phyloP scores from a whole-genome alignment of 2,888 invertebrate species.

The Oegoconia quadripuncta region DNA sequence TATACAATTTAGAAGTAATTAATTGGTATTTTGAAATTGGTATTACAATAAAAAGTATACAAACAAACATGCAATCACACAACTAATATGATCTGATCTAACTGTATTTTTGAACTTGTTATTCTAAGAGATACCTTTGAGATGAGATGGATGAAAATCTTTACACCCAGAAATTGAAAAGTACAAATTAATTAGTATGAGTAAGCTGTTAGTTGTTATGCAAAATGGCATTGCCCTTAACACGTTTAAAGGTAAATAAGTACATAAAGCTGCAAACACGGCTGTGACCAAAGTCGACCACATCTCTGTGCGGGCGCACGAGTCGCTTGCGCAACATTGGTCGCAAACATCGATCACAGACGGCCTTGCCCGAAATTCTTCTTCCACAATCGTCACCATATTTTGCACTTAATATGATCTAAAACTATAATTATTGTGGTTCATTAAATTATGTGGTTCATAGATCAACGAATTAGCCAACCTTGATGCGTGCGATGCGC shows the following conservation, averaged over 20 bases:
- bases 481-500: not conserved
- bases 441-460: constrained; percentile 6
- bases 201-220: too few species aligned
- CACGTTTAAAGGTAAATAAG: constrained; percentile 49
- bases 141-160: too few species aligned
- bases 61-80: too few species aligned
- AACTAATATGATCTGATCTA: too few species aligned
- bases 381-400: constrained; percentile 26
- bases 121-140: too few species aligned
- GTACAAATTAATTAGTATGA: too few species aligned
- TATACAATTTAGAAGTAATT: too few species aligned
- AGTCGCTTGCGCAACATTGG: constrained; percentile 52
- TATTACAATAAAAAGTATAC: too few species aligned
- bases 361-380: constrained; percentile 72
- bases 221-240: constrained; percentile 51
- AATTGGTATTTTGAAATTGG: too few species aligned
- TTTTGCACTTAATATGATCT: constrained; percentile 5
- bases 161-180: too few species aligned
- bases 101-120: too few species aligned
- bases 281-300: constrained; percentile 26
- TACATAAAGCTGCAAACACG: constrained; percentile 39
- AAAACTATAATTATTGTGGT: constrained; percentile 8
- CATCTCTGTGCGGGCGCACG: constrained; percentile 18
- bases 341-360: constrained; percentile 54
- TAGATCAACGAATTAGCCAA: not conserved